These are phyloP conservation scores for Rhogogaster chlorosoma DNA, from an alignment of 2,888 invertebrate species.

Conservation along the genomic window DNA sequence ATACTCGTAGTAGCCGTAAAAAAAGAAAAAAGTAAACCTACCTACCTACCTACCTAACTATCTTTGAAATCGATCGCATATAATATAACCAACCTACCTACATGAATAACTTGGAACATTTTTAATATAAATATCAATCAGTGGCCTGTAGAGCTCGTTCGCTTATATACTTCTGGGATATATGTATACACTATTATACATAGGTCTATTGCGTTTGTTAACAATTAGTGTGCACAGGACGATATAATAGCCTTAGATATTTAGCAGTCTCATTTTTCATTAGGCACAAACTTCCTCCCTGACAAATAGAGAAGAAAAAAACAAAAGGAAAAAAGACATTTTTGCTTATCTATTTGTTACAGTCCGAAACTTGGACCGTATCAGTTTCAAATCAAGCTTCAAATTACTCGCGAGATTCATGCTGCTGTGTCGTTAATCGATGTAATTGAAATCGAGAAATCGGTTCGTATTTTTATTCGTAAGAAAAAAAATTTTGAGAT, in stretches of 20 bases:
- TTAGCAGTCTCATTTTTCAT: not conserved
- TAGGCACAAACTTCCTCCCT: not conserved
- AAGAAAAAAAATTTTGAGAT: too few species aligned
- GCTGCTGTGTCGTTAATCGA: not conserved
- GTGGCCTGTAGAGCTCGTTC: not conserved
- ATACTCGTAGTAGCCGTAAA: not conserved
- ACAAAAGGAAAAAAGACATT: not conserved
- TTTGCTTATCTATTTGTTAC: not conserved
- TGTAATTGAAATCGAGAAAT: not conserved
- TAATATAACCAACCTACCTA: not conserved
- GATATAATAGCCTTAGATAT: not conserved
- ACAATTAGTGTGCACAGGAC: not conserved
- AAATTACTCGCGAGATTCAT: not conserved
- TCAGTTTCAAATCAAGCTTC: not conserved
- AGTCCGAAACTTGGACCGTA: not conserved
- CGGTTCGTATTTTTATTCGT: not conserved
- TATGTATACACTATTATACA: not conserved
- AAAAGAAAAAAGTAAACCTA: not conserved
- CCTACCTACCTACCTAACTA: not conserved
- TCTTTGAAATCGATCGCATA: not conserved
- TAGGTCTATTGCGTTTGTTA: not conserved
- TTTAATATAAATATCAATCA: not conserved
- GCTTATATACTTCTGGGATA: not conserved
- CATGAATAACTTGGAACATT: not conserved
- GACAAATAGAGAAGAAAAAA: not conserved